A percentile compares a stretch with the other conserved stretches of the same genome.
Evolutionary conservation across 2,888 invertebrate genomes (phyloP).

Genomic region (Pollenia labialis): DNA sequence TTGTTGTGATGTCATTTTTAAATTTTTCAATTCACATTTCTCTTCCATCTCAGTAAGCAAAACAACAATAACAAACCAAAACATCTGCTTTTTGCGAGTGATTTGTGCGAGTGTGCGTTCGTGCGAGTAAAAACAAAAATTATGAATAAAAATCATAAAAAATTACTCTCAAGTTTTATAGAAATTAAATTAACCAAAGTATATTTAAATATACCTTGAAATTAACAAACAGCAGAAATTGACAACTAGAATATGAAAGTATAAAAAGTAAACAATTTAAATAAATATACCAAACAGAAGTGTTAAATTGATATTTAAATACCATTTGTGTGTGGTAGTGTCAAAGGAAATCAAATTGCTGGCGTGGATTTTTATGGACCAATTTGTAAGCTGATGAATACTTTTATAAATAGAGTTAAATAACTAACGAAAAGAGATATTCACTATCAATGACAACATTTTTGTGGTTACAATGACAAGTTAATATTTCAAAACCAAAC

Average conservation of each 20-base stretch:
- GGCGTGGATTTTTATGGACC: conserved; percentile 26
- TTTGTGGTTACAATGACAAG: too few relatives aligned
- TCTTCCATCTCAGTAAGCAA: background rate
- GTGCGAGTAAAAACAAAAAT: conserved; percentile 12
- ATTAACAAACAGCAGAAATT: conserved; percentile 17
- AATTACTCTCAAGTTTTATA: background rate
- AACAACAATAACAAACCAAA: conserved; percentile 45
- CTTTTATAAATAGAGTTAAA: conserved; percentile 9
- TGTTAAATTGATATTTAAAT: conserved; percentile 19
- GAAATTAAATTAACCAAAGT: conserved; percentile 26
- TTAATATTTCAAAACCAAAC: too few relatives aligned
- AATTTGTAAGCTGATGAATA: background rate
- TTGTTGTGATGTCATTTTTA: conserved; percentile 14
- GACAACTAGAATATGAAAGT: conserved; percentile 7
- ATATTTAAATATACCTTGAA: too few relatives aligned
- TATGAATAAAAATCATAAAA: conserved; percentile 24
- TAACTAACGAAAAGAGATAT: conserved; percentile 22
- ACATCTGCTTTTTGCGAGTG: conserved; percentile 55
- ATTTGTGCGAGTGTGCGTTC: background rate
- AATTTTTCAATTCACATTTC: background rate
- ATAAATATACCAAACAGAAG: conserved; percentile 1
- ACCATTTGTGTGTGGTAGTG: background rate
- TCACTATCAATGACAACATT: background rate
- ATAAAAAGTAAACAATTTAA: background rate
- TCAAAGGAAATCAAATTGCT: conserved; percentile 15